Evolutionary conservation across 2,888 invertebrate genomes (phyloP).

Genomic region (Diarsia dahlii): DNA sequence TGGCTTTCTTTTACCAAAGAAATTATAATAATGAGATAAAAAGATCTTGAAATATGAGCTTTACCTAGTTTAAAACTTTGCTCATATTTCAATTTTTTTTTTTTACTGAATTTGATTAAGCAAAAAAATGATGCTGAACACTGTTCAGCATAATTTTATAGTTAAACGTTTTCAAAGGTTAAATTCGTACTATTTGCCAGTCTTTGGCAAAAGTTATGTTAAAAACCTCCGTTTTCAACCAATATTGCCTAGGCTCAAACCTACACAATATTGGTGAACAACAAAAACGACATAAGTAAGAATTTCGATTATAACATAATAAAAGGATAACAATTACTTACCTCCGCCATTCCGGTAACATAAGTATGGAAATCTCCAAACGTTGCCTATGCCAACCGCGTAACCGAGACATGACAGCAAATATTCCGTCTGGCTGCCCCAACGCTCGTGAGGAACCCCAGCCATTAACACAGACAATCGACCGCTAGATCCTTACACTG

Average conservation of each 20-base stretch:
- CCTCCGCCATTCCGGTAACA: constrained; percentile 97
- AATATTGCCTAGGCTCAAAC: background rate
- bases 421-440: constrained; percentile 95
- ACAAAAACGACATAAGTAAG: background rate
- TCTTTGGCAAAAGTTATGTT: background rate
- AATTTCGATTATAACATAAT: background rate
- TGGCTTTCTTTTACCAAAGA: background rate
- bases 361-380: constrained; percentile 96
- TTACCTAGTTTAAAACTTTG: background rate
- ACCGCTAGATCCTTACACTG: constrained; percentile 66
- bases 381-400: constrained; percentile 96
- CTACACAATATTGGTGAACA: too few relatives aligned
- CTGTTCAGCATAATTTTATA: background rate
- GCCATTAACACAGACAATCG: constrained; percentile 75
- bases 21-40: background rate
- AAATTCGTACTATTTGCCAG: background rate
- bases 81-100: background rate
- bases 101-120: background rate
- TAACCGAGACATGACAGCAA: constrained; percentile 95
- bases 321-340: constrained; percentile 72
- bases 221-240: background rate
- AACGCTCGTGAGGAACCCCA: constrained; percentile 90
- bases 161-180: background rate
- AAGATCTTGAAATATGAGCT: too few relatives aligned
- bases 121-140: background rate